Evolutionary conservation across 2,113 vertebrate species (phyloP), one percentile per base, ranked within the genome.

Genomic region (Nycticryphes semicollaris): DNA sequence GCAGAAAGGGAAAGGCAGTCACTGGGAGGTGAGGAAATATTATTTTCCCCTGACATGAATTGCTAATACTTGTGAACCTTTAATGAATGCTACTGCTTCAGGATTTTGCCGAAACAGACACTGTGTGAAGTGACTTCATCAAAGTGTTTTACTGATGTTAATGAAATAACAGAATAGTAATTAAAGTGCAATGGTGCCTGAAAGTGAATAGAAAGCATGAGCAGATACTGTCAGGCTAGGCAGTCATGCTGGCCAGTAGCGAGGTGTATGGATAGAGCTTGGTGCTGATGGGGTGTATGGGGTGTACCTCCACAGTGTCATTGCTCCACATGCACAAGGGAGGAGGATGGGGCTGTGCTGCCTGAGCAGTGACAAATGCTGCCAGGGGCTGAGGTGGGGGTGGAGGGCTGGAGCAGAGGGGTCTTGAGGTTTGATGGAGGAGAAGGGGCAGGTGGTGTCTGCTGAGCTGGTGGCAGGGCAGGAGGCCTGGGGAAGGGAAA

Each of bases 231-330:
- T n/a, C 69, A 37, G 43, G 31, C 54, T 80, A 31, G 39, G 7
- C 2, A 37, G 21, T 20, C 22, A 5, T 3, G 5, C 17, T 39
- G 67, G 24, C 30, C 43, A 30, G 8, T 22, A 51, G 25, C 14
- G 57, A 28, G 31, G 62, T 14, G 1, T 4, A 4, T 2, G 23
- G 23, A 5, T 7, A 35, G 28, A 27, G 4, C 10, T 43, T 2
- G 3, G 12, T 25, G 28, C 48, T 37, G 16, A 60, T 0, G 0
- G 27, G 13, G 2, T 28, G 5, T 30, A 11, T 25, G 56, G 23
- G 31, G 24, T 74, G 23, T 10, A 11, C 17, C n/a, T 59, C 50
- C 14, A 33, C 20, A 12, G 35, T 8, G 16, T 10, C 35, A 27
- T n/a, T 1, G 2, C 31, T 35, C 59, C 7, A 8, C 8, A 41